phyloP scores from a whole-genome alignment of 2,113 vertebrate species.

The Anguilla japonica region DNA sequence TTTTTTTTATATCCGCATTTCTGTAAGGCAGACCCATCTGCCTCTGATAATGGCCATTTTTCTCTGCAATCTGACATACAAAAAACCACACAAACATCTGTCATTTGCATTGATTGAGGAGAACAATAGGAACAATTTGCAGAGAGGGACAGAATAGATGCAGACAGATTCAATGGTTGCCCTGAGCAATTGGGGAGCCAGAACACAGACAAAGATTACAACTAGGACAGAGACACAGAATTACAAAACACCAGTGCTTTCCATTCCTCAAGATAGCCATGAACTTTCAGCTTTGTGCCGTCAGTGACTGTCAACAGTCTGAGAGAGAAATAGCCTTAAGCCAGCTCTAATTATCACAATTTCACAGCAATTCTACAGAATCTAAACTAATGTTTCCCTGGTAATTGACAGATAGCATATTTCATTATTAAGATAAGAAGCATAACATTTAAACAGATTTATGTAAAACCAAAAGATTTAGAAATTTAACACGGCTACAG shows the following conservation, averaged over 20 bases:
- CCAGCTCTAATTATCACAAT: constrained; percentile 62
- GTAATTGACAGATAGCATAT: constrained; percentile 43
- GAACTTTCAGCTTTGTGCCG: constrained; percentile 45
- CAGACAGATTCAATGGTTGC: constrained; percentile 32
- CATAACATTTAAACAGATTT: constrained; percentile 61
- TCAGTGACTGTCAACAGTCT: constrained; percentile 47
- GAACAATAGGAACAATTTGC: constrained; percentile 42
- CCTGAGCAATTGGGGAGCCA: constrained; percentile 42
- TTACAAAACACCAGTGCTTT: not conserved
- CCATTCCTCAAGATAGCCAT: not conserved
- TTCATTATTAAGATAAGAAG: constrained; percentile 56
- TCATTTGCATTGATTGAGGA: constrained; percentile 50
- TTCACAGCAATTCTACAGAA: constrained; percentile 52
- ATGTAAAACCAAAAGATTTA: constrained; percentile 66
- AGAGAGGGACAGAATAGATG: constrained; percentile 17
- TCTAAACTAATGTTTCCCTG: constrained; percentile 51
- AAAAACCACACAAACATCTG: constrained; percentile 27
- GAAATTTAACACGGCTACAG: constrained; percentile 60
- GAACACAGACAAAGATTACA: not conserved
- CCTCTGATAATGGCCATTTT: constrained; percentile 30
- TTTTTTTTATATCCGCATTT: not conserved
- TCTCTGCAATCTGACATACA: constrained; percentile 31
- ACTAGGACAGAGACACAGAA: not conserved
- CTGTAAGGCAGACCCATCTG: constrained; percentile 31
- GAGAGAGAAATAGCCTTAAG: constrained; percentile 54